Base-by-base conservation (phyloP, 2,888 invertebrate genomes). In the Philhelius pedissequus region DNA sequence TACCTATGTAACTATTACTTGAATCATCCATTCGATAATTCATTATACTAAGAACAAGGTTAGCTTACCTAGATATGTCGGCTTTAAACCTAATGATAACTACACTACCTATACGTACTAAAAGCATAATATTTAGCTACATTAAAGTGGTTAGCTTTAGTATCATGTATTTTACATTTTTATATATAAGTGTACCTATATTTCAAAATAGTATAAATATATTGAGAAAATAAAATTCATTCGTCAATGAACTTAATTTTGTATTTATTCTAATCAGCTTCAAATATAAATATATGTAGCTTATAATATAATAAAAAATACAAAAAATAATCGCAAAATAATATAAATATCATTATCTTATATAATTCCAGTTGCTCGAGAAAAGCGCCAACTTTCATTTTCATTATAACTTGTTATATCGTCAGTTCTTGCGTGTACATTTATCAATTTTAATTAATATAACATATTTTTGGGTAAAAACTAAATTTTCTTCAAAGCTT, bases 301-400 rank as follows among this genome's bases (percentile, higher is more conserved):
- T 22, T 62, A 62, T 40, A 30, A 62, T 64, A 43, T 27, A 27
- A 22, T 15, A 38, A 62, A 43, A 5, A n/a, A 18, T 6, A 30
- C 15, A 71, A 48, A 60, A 58, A 66, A n/a, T 48, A 77, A 73
- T 81, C 50, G 64, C 66, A 73, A 73, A 45, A 58, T 20, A 48
- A 20, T 30, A 45, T 20, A 77, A 43, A 77, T 77, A 54, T 60
- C 13, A 62, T 64, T 30, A 60, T 40, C 68, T 68, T 60, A 50
- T 45, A 54, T 30, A 74, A 66, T 50, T 66, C 35, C 32, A n/a
- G n/a, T n/a, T n/a, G n/a, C 32, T 32, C 48, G 32, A 22, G 22
- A 64, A 32, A 30, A n/a, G n/a, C n/a, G n/a, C 20, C 48, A 32
- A 32, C 27, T 13, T n/a, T 58, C 38, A 43, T 43, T 22, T 18